These are phyloP conservation scores for Myotis brandtii DNA, from an alignment of 2,113 vertebrate species.

Conservation along the genomic window DNA sequence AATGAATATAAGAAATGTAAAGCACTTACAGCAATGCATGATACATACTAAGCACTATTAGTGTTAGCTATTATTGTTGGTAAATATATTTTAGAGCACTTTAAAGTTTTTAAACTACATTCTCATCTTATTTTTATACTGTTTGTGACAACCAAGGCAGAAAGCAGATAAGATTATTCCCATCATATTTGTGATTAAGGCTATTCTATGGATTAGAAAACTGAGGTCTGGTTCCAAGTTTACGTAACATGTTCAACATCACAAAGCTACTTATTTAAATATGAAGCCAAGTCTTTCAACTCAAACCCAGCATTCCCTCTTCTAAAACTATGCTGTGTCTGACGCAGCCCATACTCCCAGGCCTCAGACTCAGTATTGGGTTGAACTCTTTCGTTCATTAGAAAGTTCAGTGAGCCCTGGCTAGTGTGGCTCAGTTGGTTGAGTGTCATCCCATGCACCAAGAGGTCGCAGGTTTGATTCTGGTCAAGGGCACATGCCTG, in stretches of 20 bases:
- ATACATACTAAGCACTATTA: neutral
- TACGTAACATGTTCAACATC: conserved; percentile 13
- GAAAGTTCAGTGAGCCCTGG: neutral
- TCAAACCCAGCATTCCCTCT: conserved; percentile 8
- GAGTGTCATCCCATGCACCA: too few relatives aligned
- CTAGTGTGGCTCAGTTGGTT: too few relatives aligned
- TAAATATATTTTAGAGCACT: conserved; percentile 38
- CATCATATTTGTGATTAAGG: neutral
- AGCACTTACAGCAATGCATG: neutral
- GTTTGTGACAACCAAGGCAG: conserved; percentile 21
- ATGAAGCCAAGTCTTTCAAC: neutral
- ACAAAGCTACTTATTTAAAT: conserved; percentile 7
- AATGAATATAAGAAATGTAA: neutral
- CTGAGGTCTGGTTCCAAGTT: conserved; percentile 30
- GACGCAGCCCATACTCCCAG: neutral
- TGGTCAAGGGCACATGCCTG: too few relatives aligned
- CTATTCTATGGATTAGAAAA: conserved; percentile 45
- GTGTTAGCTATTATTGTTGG: neutral
- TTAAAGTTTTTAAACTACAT: conserved; percentile 42
- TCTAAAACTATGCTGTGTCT: conserved; percentile 19
- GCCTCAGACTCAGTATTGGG: neutral
- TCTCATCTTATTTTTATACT: conserved; percentile 44
- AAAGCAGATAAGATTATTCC: neutral
- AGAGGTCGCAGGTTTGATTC: too few relatives aligned
- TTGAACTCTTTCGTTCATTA: conserved; percentile 26